phyloP scores from a whole-genome alignment of 64 coral and sea anemone genomes.

The Trachythela sp. region DNA sequence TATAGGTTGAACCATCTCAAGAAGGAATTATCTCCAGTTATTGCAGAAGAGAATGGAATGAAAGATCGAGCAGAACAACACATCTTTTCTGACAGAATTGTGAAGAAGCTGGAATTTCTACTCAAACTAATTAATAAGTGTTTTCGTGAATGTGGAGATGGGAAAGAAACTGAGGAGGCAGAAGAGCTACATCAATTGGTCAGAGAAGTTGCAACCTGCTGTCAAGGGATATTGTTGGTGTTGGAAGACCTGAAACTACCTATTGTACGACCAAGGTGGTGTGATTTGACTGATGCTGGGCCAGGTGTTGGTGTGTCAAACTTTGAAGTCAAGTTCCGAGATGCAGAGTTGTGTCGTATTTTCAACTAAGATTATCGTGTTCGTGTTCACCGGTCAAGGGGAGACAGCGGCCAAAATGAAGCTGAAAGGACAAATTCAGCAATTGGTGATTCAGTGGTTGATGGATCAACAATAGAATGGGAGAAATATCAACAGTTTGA shows the following conservation, averaged over 20 bases:
- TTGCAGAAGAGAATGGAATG: neutral
- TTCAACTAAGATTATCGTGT: neutral
- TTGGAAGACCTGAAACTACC: neutral
- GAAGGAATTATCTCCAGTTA: neutral
- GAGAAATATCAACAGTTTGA: conserved; percentile 29
- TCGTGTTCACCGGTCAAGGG: neutral
- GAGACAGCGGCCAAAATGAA: conserved; percentile 14
- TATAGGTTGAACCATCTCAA: neutral
- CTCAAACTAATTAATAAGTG: neutral
- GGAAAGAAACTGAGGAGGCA: neutral
- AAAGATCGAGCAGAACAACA: neutral
- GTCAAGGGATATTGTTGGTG: neutral
- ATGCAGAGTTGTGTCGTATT: conserved; percentile 3
- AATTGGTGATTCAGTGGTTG: neutral
- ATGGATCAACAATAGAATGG: neutral
- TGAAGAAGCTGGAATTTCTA: neutral
- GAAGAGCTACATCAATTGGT: neutral
- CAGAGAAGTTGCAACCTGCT: neutral
- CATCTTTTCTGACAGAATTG: too few relatives aligned
- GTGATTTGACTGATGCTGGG: too few relatives aligned
- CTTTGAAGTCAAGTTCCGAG: conserved; percentile 13
- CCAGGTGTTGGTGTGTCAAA: too few relatives aligned
- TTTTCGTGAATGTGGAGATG: neutral
- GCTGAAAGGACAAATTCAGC: conserved; percentile 7
- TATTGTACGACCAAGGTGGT: neutral